These are phyloP conservation scores for Narcine bancroftii DNA, from an alignment of 2,113 vertebrate genomes.

Conservation along the genomic window DNA sequence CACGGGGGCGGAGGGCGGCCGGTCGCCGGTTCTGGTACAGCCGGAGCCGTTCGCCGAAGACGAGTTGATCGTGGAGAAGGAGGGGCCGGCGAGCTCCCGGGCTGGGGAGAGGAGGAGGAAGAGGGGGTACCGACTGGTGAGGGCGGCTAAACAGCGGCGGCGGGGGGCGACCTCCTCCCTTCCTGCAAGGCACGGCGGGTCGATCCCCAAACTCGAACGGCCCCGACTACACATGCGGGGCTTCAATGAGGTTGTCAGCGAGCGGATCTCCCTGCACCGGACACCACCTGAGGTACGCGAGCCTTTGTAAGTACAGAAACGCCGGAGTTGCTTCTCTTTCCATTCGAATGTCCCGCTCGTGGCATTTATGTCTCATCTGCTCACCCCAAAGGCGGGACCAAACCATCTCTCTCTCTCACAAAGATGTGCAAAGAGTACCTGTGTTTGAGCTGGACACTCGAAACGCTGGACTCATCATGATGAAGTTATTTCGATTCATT, in stretches of 20 bases:
- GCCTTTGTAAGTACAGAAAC: constrained; percentile 64
- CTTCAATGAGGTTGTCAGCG: constrained; percentile 58
- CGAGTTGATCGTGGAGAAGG: constrained; percentile 61
- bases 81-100: constrained; percentile 45
- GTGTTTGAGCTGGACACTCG: not conserved
- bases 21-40: constrained; percentile 53
- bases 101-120: constrained; percentile 54
- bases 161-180: constrained; percentile 40
- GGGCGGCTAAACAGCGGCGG: constrained; percentile 47
- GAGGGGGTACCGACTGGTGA: constrained; percentile 60
- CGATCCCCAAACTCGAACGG: constrained; percentile 37
- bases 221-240: constrained; percentile 49
- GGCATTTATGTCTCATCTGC: no score
- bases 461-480: not conserved
- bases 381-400: no score
- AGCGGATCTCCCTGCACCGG: constrained; percentile 56
- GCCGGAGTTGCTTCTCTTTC: not conserved
- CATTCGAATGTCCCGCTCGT: not conserved
- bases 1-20: constrained; percentile 50
- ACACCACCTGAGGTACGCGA: constrained; percentile 67
- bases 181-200: constrained; percentile 39
- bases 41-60: constrained; percentile 70
- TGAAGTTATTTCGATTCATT: not conserved
- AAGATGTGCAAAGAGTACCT: not conserved
- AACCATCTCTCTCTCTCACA: no score